Evolutionary conservation across 2,888 invertebrate species (phyloP).

Genomic region (Dicyrtomina minuta): DNA sequence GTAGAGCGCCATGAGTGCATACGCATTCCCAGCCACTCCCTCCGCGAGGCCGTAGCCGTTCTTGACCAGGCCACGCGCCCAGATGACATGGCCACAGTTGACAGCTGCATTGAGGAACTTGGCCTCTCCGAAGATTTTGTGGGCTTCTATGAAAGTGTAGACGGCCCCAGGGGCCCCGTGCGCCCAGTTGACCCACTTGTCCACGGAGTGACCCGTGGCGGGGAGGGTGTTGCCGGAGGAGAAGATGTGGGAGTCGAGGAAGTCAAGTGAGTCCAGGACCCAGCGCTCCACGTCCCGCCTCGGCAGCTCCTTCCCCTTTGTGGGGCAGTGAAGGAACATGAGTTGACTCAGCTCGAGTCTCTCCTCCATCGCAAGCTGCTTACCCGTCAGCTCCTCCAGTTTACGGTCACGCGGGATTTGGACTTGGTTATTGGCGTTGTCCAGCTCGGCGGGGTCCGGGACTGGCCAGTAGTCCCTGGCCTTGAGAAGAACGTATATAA

Average conservation of each 20-base stretch:
- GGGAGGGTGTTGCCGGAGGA: constrained; percentile 59
- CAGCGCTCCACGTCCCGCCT: constrained; percentile 7
- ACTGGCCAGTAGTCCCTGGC: constrained; percentile 59
- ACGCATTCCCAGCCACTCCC: constrained; percentile 84
- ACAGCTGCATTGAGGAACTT: constrained; percentile 3
- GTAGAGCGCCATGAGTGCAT: constrained; percentile 75
- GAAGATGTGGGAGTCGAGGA: constrained; percentile 37
- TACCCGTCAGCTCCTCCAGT: no score
- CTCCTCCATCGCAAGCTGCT: no score
- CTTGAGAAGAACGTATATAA: constrained; percentile 78
- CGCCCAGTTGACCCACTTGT: constrained; percentile 87
- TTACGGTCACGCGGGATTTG: no score
- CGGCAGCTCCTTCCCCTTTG: no score
- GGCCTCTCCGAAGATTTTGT: constrained; percentile 61
- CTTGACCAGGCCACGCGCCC: constrained; percentile 74
- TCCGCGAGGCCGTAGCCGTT: constrained; percentile 85
- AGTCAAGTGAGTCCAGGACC: constrained; percentile 9
- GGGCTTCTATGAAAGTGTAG: constrained; percentile 68
- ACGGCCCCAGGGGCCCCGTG: constrained; percentile 90
- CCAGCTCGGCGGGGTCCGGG: no score
- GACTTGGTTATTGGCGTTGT: no score
- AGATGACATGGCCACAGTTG: constrained; percentile 67
- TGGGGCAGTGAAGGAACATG: no score
- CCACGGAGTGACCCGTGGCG: constrained; percentile 68
- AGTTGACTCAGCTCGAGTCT: no score